Evolutionary conservation across 2,797 vertebrate genomes (phyloP).

Genomic region (Dromococcyx pavoninus): DNA sequence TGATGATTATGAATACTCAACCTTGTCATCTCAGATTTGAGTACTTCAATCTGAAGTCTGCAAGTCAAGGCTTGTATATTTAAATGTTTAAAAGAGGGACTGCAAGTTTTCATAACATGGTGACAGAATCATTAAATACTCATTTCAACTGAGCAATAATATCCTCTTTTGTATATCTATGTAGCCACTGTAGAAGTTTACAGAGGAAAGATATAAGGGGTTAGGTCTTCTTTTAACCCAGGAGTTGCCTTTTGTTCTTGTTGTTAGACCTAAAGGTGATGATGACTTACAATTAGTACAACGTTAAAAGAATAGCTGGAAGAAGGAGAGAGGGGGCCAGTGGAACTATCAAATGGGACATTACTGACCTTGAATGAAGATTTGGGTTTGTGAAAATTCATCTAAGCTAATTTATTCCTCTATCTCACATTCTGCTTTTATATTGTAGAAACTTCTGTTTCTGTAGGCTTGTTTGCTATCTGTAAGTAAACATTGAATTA

Average conservation of each 20-base stretch:
- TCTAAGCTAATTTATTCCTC: neutral
- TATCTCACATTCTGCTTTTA: neutral
- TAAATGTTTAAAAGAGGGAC: neutral
- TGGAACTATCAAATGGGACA: neutral
- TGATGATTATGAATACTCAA: neutral
- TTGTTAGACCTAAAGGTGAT: neutral
- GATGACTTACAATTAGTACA: neutral
- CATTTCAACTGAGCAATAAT: neutral
- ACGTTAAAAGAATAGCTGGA: neutral
- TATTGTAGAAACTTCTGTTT: slow-evolving; percentile 6
- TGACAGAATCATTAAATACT: neutral
- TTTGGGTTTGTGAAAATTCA: slow-evolving; percentile 2
- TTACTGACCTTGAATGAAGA: neutral
- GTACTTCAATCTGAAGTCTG: neutral
- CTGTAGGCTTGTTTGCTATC: slow-evolving; percentile 15
- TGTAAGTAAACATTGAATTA: neutral
- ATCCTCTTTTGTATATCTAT: neutral
- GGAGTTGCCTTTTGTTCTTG: neutral
- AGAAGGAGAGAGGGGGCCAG: neutral
- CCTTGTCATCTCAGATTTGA: neutral
- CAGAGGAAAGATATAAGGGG: neutral
- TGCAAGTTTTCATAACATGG: neutral
- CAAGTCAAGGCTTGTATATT: neutral
- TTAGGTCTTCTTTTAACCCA: neutral
- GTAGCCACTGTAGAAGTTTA: neutral